Base-by-base conservation (phyloP, 2,888 invertebrate genomes). In the Rhorus exstirpatorius region DNA sequence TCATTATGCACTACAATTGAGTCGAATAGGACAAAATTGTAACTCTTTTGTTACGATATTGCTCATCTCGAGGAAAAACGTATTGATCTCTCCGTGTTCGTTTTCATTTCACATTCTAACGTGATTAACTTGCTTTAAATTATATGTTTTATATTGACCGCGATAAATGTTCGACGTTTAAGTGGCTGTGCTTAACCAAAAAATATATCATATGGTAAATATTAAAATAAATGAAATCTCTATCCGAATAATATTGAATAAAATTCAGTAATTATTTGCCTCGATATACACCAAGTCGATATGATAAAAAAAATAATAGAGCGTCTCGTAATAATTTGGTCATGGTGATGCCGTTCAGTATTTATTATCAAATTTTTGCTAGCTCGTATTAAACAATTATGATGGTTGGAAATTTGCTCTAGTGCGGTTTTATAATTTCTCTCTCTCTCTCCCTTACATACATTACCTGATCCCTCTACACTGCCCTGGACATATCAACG, bases 401-500 rank as follows among this genome's bases (percentile, higher is more conserved):
- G 49, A 35, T 38, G 14, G 46, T 35, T 14, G 31, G 21, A 35
- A 35, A 8, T 10, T 31, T 53, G 68, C 51, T 35, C 26, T 17
- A 31, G 17, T 68, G 67, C 67, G 67, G 60, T 67, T 83, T 68
- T 21, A 53, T 21, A 35, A 58, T 61, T 38, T 63, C 61, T 63
- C 44, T 65, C 65, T 68, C 26, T 65, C 67, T 79, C 75, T 58
- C 58, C 12, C 46, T 35, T 24, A 4, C 12, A 7, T 60, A 12
- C 14, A 3, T 31, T 0, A 49, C 14, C 53, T 14, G 24, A 12
- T 38, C 17, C 68, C 68, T 70, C 49, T 65, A 24, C 26, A 65
- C 38, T 26, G 7, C 1, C 14, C 83, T 83, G 82, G 80, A 84
- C 81, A 84, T 75, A 79, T 83, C 84, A 87, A 84, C 84, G 78